phyloP scores from a whole-genome alignment of 2,797 vertebrate species.

The Huso huso region DNA sequence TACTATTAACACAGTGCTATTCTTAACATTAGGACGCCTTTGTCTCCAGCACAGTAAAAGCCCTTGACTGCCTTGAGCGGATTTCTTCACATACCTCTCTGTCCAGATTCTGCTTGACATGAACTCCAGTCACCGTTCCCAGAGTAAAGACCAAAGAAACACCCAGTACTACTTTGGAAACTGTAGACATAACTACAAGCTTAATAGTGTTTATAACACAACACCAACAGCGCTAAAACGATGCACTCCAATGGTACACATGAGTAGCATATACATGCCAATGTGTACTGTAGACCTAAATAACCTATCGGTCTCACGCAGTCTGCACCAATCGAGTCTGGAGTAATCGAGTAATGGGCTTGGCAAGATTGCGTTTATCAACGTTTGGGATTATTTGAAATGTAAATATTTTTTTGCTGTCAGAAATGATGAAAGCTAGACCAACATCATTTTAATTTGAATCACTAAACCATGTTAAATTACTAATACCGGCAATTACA shows the following conservation, averaged over 20 bases:
- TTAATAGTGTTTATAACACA: neutral
- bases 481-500: too few species aligned
- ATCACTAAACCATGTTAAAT: too few species aligned
- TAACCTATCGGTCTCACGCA: neutral
- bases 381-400: neutral
- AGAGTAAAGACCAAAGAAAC: slow-evolving; percentile 64
- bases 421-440: neutral
- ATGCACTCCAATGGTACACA: too few species aligned
- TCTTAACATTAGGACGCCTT: too few species aligned
- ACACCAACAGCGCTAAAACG: too few species aligned
- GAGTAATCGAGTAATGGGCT: neutral
- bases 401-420: neutral
- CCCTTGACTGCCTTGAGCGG: too few species aligned
- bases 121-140: slow-evolving; percentile 68
- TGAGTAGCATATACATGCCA: too few species aligned
- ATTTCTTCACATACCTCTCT: slow-evolving; percentile 38
- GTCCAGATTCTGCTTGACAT: slow-evolving; percentile 56
- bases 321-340: neutral
- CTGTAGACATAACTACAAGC: slow-evolving; percentile 60
- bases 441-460: neutral
- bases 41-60: too few species aligned
- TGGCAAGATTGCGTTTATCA: too few species aligned
- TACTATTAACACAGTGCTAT: too few species aligned
- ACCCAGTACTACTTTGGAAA: slow-evolving; percentile 67
- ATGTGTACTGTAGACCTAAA: neutral